These are phyloP conservation scores for Caenorhabditis doughertyi DNA, from an alignment of 2,888 invertebrate species.

Conservation along the genomic window DNA sequence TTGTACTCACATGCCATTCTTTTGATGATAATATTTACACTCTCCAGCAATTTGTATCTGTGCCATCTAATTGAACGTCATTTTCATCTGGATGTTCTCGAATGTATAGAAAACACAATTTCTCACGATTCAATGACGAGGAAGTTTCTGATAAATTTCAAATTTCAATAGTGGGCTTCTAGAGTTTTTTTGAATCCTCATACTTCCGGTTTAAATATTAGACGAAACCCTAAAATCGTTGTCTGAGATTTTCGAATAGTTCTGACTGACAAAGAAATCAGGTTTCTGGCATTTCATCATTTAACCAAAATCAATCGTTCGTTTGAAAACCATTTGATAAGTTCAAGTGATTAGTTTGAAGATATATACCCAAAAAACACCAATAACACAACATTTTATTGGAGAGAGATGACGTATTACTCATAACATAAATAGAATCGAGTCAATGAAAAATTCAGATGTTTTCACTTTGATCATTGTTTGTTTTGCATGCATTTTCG, in stretches of 20 bases:
- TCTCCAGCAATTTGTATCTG: not conserved
- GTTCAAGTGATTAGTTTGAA: not conserved
- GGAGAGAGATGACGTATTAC: conserved; percentile 39
- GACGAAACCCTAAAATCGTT: not conserved
- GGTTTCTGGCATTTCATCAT: not conserved
- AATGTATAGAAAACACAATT: not conserved
- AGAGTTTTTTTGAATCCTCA: too few species aligned
- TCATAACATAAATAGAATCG: conserved; percentile 52
- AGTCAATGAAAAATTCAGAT: conserved; percentile 36
- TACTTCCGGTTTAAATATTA: too few species aligned
- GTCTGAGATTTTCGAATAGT: not conserved
- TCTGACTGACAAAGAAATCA: not conserved
- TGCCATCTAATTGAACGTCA: not conserved
- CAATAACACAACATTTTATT: conserved; percentile 60
- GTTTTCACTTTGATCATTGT: conserved; percentile 34
- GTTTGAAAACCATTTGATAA: too few species aligned
- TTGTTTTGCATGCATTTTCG: conserved; percentile 25
- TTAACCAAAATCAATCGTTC: too few species aligned
- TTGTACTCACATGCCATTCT: not conserved
- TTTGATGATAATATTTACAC: not conserved
- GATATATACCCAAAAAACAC: not conserved
- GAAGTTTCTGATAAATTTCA: not conserved
- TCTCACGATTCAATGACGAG: not conserved
- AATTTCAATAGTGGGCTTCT: not conserved
- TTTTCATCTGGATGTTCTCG: not conserved